phyloP scores from a whole-genome alignment of 2,113 vertebrate genomes.

The Glaucomys volans region DNA sequence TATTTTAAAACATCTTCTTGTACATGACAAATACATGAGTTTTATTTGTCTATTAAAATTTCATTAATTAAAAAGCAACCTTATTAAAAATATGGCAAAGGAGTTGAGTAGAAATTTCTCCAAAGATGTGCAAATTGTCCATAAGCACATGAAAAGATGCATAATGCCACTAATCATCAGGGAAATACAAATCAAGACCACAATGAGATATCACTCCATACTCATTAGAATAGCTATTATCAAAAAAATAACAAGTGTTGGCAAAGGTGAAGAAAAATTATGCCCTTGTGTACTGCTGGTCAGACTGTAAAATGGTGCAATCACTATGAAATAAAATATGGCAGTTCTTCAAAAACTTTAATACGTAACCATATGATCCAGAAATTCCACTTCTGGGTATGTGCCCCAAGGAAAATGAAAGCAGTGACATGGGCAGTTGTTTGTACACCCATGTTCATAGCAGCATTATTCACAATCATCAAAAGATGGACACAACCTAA shows the following conservation, averaged over 20 bases:
- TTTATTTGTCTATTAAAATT: neutral
- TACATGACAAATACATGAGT: neutral
- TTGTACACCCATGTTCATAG: neutral
- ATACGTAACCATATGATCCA: neutral
- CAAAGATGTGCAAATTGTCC: neutral
- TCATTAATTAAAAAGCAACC: neutral
- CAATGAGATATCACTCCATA: neutral
- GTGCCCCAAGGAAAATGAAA: neutral
- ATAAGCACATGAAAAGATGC: neutral
- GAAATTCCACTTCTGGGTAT: neutral
- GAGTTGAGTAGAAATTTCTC: neutral
- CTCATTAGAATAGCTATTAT: neutral
- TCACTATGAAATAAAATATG: neutral
- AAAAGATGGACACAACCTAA: neutral
- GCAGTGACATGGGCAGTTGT: neutral
- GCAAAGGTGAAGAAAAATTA: neutral
- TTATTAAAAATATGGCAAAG: neutral
- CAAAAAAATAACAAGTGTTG: neutral
- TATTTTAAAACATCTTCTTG: neutral
- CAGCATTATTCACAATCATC: neutral
- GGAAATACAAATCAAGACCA: neutral
- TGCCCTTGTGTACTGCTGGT: neutral
- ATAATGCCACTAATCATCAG: neutral
- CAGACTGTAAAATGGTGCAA: neutral
- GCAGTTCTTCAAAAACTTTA: neutral